These are phyloP conservation scores for Sinosuthora webbiana DNA, from an alignment of 2,113 vertebrate genomes.

Conservation along the genomic window DNA sequence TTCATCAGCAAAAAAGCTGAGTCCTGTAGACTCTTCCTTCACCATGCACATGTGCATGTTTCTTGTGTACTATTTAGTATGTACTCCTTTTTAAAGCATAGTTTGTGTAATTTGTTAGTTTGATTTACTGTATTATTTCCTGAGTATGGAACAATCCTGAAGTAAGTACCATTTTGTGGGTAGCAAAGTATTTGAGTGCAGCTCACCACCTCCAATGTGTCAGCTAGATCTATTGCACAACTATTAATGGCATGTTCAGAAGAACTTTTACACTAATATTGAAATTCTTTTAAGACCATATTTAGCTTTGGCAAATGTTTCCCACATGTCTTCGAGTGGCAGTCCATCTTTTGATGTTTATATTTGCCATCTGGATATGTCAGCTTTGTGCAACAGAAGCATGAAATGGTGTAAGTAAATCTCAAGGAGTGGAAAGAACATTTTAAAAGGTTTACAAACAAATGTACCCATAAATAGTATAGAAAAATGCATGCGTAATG, in stretches of 20 bases:
- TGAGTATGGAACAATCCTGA: not conserved
- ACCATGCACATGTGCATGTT: not conserved
- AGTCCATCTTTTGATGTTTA: constrained; percentile 47
- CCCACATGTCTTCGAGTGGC: constrained; percentile 46
- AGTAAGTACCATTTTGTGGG: constrained; percentile 23
- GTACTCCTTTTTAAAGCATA: not conserved
- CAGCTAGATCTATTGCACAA: not conserved
- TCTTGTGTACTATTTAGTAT: not conserved
- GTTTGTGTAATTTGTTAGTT: not conserved
- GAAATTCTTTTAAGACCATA: not conserved
- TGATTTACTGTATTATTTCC: constrained; percentile 19
- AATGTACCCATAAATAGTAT: not conserved
- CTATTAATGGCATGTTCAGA: constrained; percentile 7
- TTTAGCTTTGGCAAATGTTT: constrained; percentile 34
- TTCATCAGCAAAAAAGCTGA: not conserved
- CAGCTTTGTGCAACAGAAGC: constrained; percentile 35
- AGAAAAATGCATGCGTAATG: not conserved
- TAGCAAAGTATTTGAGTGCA: constrained; percentile 18
- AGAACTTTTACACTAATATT: not conserved
- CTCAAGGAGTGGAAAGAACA: not conserved
- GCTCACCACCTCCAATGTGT: not conserved
- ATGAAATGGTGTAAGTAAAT: not conserved
- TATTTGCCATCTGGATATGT: constrained; percentile 60
- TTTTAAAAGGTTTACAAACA: constrained; percentile 36
- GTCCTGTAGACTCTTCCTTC: not conserved